Percentiles rank a stretch among this genome's conserved stretches.
Evolutionary conservation across 2,888 invertebrate species (phyloP).

Genomic region (Andrena bicolor): DNA sequence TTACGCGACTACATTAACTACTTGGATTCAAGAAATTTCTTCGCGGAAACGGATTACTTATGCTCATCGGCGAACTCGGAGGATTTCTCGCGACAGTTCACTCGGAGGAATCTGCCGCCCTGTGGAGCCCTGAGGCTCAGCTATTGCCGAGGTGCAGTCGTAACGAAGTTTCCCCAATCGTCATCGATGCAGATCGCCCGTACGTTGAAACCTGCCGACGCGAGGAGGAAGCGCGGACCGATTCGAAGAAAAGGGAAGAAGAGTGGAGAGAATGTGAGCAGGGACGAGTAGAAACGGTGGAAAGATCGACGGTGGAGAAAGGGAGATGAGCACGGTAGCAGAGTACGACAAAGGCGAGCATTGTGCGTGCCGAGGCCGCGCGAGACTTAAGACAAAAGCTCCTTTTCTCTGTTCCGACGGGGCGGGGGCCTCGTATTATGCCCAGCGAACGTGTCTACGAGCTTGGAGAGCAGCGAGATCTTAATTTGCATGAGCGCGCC

Average conservation of each 20-base stretch:
- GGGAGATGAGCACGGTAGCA: constrained; percentile 34
- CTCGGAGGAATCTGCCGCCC: no score
- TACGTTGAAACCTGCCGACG: constrained; percentile 38
- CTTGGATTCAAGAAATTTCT: background rate
- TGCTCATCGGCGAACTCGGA: no score
- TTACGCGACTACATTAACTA: background rate
- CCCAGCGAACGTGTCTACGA: constrained; percentile 61
- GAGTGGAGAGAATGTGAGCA: constrained; percentile 6
- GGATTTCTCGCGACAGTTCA: no score
- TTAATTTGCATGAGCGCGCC: constrained; percentile 78
- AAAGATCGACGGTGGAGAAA: background rate
- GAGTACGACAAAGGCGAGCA: constrained; percentile 70
- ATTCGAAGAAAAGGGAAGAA: background rate
- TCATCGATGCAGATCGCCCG: background rate
- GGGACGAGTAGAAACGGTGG: constrained; percentile 3
- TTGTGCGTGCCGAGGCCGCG: constrained; percentile 62
- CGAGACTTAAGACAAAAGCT: constrained; percentile 75
- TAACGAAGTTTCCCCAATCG: background rate
- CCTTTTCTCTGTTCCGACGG: constrained; percentile 49
- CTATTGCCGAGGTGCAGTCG: no score
- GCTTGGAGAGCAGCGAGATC: constrained; percentile 64
- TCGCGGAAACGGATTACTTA: background rate
- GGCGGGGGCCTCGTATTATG: constrained; percentile 39
- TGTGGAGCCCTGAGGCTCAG: no score
- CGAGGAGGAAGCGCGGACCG: background rate